Conservation (phyloP, 2,888 invertebrate species). For the Drosophila anomalata region DNA sequence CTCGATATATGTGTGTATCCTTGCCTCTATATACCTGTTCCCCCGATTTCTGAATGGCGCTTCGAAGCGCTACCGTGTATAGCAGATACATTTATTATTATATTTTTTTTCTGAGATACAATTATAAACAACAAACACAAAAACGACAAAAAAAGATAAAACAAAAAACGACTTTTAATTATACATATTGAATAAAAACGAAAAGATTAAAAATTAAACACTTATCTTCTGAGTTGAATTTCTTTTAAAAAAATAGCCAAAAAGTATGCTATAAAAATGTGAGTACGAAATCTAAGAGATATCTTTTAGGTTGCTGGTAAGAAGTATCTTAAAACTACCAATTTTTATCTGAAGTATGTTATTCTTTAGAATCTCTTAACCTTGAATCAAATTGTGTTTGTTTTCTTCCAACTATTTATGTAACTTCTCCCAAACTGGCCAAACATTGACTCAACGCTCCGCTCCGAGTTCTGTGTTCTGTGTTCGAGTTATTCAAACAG, state of each 20-base stretch:
- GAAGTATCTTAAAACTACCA: background rate
- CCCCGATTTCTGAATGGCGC: background rate
- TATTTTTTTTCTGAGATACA: constrained; percentile 47
- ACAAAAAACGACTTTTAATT: constrained; percentile 72
- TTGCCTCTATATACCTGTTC: constrained; percentile 11
- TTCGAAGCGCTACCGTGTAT: constrained; percentile 13
- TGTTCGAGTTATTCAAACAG: constrained; percentile 15
- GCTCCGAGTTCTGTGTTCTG: too few relatives aligned
- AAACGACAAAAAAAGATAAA: constrained; percentile 17
- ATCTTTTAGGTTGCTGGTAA: background rate
- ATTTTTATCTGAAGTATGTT: background rate
- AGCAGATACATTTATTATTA: constrained; percentile 39
- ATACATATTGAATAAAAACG: constrained; percentile 57
- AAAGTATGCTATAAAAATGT: background rate
- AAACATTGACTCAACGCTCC: constrained; percentile 19
- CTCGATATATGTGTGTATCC: background rate
- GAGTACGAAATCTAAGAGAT: background rate
- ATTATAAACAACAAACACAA: constrained; percentile 62
- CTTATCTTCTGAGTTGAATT: background rate
- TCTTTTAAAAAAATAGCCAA: background rate
- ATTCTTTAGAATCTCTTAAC: background rate
- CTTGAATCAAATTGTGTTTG: background rate
- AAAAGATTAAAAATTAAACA: constrained; percentile 21
- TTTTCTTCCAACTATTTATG: background rate
- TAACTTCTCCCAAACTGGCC: constrained; percentile 1